phyloP scores from a whole-genome alignment of 2,797 vertebrate species.

The Salarias fasciatus region DNA sequence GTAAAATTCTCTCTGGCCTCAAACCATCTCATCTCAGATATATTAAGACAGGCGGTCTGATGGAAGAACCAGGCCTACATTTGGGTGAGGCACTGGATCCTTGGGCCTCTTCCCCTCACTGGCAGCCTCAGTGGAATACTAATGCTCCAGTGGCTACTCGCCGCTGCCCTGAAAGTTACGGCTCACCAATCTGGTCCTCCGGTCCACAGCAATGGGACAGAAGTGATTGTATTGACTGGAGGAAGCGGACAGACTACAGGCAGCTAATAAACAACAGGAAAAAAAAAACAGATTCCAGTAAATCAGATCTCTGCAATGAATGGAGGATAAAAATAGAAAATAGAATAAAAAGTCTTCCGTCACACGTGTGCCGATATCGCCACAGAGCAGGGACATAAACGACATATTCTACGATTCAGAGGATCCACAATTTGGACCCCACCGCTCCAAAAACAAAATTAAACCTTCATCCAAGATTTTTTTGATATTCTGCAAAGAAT shows the following conservation, averaged over 20 bases:
- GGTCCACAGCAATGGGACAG: slow-evolving; percentile 52
- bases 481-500: too few relatives aligned
- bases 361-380: too few relatives aligned
- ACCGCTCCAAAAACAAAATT: too few relatives aligned
- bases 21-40: slow-evolving; percentile 34
- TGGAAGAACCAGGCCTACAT: slow-evolving; percentile 48
- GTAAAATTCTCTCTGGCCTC: slow-evolving; percentile 1
- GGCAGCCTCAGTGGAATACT: slow-evolving; percentile 74
- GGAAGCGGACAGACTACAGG: slow-evolving; percentile 61
- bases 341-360: slow-evolving; percentile 6
- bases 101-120: slow-evolving; percentile 55
- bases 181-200: slow-evolving; percentile 47
- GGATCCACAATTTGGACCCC: too few relatives aligned
- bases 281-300: slow-evolving; percentile 47
- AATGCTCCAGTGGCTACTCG: slow-evolving; percentile 71
- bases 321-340: slow-evolving; percentile 8
- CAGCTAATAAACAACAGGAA: slow-evolving; percentile 60
- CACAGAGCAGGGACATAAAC: too few relatives aligned
- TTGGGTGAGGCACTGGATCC: slow-evolving; percentile 53
- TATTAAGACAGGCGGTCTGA: slow-evolving; percentile 34
- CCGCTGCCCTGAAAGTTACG: slow-evolving; percentile 67
- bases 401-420: too few relatives aligned
- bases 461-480: too few relatives aligned
- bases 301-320: slow-evolving; percentile 42
- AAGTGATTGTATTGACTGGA: slow-evolving; percentile 61